A percentile compares a stretch with the other conserved stretches of the same genome.
Evolutionary conservation across 2,888 invertebrate genomes (phyloP).

Genomic region (Ennomos quercinarius): DNA sequence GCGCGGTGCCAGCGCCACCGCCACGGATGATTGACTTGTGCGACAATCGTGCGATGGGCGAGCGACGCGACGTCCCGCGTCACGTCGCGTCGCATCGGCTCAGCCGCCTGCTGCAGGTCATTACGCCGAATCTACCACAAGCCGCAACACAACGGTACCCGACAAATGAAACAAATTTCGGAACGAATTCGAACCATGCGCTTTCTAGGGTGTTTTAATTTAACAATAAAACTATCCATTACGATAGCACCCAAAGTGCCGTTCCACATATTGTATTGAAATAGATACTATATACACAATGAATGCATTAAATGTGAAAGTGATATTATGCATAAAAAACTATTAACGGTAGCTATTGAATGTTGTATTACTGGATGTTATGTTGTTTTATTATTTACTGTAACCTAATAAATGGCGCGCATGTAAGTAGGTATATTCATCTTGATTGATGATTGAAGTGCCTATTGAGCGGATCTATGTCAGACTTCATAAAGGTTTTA

Average conservation of each 20-base stretch:
- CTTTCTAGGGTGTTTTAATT: conserved; percentile 40
- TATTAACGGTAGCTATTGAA: conserved; percentile 43
- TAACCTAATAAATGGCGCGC: conserved; percentile 46
- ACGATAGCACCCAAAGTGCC: conserved; percentile 32
- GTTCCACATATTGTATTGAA: conserved; percentile 39
- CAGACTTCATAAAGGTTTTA: conserved; percentile 48
- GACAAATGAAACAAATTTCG: conserved; percentile 51
- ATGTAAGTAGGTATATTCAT: conserved; percentile 31
- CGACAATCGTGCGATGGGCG: conserved; percentile 55
- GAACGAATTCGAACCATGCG: conserved; percentile 55
- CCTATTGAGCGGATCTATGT: conserved; percentile 50
- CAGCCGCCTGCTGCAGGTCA: conserved; percentile 35
- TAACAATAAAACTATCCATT: conserved; percentile 33
- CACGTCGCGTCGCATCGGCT: conserved; percentile 44
- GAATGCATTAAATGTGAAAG: conserved; percentile 42
- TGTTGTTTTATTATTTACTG: conserved; percentile 43
- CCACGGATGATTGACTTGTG: conserved; percentile 59
- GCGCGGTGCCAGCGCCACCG: conserved; percentile 46
- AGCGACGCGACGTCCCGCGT: conserved; percentile 50
- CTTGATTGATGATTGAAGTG: conserved; percentile 55
- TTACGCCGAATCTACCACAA: conserved; percentile 44
- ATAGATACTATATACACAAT: conserved; percentile 36
- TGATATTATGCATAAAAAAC: conserved; percentile 42
- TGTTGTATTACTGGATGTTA: conserved; percentile 37
- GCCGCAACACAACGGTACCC: conserved; percentile 62